Percentiles rank a stretch among this genome's conserved stretches.
These are phyloP conservation scores for Drosophila sordidula DNA, from an alignment of 2,888 invertebrate genomes.

Conservation along the genomic window DNA sequence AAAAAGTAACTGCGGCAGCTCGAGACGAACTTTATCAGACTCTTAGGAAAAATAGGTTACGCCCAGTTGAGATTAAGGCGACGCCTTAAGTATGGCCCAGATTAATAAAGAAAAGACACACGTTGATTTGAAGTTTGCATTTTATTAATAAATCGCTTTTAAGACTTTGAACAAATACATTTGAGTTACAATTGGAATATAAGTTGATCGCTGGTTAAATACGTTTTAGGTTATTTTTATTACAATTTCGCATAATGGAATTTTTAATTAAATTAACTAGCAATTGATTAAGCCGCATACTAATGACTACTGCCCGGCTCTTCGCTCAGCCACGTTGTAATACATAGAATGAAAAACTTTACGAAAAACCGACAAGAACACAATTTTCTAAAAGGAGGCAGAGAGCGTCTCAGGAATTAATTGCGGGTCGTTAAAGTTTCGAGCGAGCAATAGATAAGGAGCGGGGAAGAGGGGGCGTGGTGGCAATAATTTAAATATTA, in stretches of 20 bases:
- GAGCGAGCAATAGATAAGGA: slow-evolving; percentile 1
- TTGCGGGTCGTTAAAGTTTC: slow-evolving; percentile 71
- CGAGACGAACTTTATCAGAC: background rate
- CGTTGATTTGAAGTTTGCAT: background rate
- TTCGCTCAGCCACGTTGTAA: slow-evolving; percentile 30
- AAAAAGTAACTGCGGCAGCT: background rate
- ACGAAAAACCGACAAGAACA: slow-evolving; percentile 53
- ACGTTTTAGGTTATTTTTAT: slow-evolving; percentile 1
- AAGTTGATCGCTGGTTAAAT: slow-evolving; percentile 8
- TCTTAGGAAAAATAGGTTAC: background rate
- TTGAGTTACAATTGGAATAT: slow-evolving; percentile 30
- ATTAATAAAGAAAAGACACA: slow-evolving; percentile 5
- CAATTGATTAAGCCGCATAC: slow-evolving; percentile 62
- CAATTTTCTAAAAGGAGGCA: slow-evolving; percentile 43
- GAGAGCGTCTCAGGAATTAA: slow-evolving; percentile 59
- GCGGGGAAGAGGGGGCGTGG: slow-evolving; percentile 7
- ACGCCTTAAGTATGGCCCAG: background rate
- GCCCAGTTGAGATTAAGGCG: background rate
- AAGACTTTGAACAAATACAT: slow-evolving; percentile 17
- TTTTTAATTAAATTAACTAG: slow-evolving; percentile 53
- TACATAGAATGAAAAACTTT: slow-evolving; percentile 64
- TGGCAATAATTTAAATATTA: slow-evolving; percentile 75
- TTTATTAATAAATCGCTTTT: slow-evolving; percentile 28
- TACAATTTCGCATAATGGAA: slow-evolving; percentile 38
- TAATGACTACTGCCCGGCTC: slow-evolving; percentile 40